phyloP scores from a whole-genome alignment of 2,888 invertebrate genomes.

The Camponotus fellah region DNA sequence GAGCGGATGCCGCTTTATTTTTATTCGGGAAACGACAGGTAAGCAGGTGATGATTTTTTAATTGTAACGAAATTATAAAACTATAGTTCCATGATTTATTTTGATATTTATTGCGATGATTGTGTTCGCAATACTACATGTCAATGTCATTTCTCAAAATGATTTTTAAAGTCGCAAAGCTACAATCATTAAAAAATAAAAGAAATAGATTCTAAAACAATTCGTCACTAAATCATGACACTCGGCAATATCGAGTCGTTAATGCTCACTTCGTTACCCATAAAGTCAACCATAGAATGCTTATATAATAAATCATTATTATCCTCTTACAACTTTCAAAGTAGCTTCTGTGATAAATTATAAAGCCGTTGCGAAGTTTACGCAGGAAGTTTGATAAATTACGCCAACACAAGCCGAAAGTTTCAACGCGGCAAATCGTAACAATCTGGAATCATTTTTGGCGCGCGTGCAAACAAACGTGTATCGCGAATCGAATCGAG shows the following conservation, averaged over 20 bases:
- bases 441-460: conserved; percentile 31
- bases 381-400: conserved; percentile 54
- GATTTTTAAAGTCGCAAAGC: background rate
- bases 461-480: conserved; percentile 5
- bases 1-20: background rate
- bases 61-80: background rate
- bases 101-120: background rate
- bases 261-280: conserved; percentile 41
- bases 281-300: conserved; percentile 37
- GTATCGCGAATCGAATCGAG: conserved; percentile 21
- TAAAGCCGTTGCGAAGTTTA: conserved; percentile 56
- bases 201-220: background rate
- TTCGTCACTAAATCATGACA: background rate
- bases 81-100: background rate
- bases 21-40: background rate
- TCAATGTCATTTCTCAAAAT: background rate
- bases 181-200: too few species aligned
- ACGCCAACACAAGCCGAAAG: conserved; percentile 32
- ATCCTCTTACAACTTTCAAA: conserved; percentile 55
- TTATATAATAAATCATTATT: conserved; percentile 66
- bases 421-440: conserved; percentile 15
- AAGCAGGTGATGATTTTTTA: background rate
- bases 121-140: background rate
- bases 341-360: conserved; percentile 43
- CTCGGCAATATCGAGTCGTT: conserved; percentile 17